phyloP scores from a whole-genome alignment of 1,140 invertebrate genomes.

The Bilobella aurantiaca region DNA sequence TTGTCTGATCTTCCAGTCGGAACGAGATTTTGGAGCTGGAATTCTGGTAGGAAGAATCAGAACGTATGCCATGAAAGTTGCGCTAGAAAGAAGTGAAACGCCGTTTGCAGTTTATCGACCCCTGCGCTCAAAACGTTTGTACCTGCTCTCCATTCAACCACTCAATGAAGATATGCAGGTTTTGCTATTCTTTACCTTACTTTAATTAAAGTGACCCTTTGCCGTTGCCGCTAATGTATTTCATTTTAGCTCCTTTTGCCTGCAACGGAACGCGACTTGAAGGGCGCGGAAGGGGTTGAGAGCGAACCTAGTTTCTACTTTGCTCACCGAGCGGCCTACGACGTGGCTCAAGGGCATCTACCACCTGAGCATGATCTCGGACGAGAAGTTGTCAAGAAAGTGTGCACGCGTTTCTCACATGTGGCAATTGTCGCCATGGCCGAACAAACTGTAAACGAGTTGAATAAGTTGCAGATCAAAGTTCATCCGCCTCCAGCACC shows the following conservation, averaged over 20 bases:
- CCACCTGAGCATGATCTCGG: neutral
- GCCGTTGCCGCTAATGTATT: no score
- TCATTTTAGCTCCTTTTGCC: conserved; percentile 7
- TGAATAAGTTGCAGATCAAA: neutral
- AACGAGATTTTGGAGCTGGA: conserved; percentile 15
- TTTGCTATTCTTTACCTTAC: neutral
- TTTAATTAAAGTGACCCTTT: neutral
- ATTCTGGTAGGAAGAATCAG: conserved; percentile 20
- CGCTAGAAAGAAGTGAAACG: conserved; percentile 18
- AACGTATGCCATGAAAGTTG: conserved; percentile 13
- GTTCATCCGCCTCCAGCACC: neutral
- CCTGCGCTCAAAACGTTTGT: neutral
- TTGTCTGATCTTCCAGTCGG: neutral
- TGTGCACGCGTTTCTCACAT: neutral
- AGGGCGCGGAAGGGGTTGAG: neutral
- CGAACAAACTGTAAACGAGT: neutral
- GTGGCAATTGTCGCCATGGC: neutral
- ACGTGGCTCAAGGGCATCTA: neutral
- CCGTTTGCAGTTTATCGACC: conserved; percentile 29
- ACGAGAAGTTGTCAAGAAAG: neutral
- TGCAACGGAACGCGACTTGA: conserved; percentile 6
- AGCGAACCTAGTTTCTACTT: conserved; percentile 1
- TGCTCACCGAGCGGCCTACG: neutral
- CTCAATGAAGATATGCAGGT: conserved; percentile 7
- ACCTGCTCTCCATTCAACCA: conserved; percentile 9